Base-by-base conservation (phyloP, 2,113 vertebrate species). In the Halichoeres trimaculatus region DNA sequence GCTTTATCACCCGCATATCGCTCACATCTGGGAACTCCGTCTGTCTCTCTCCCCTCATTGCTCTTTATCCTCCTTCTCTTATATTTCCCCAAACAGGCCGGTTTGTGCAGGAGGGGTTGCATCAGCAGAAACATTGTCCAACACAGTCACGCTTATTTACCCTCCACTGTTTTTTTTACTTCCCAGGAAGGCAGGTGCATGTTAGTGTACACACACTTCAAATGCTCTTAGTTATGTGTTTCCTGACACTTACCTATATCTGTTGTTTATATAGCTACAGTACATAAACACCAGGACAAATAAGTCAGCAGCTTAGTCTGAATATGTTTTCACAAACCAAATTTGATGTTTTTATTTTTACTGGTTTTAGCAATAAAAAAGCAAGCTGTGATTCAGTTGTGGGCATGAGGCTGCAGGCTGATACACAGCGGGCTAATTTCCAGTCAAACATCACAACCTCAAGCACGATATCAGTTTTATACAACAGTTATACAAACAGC, bases 1-100 rank as follows among this genome's bases (percentile, higher is more conserved):
- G 70, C 73, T 93, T 90, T 91, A 91, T 93, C 84, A n/a, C 78
- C 78, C 60, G 75, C 70, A 65, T 71, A 86, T 88, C 87, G 65
- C 30, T 47, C 50, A 68, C 85, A 86, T 82, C 81, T 89, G 85
- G 76, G 70, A 86, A 78, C 24, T 64, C 67, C 67, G 54, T 53
- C 55, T 64, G 64, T 66, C 75, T 62, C 68, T 45, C 51, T n/a
- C 26, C 81, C 72, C 69, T 35, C 1, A 45, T 20, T 63, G 82
- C 36, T 71, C 65, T 53, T 61, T 36, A 59, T 81, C 38, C 34
- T 65, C 59, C 50, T 50, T 43, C 24, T 61, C 55, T 59, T 55
- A 65, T 52, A 35, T 45, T 53, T 7, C 24, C 65, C 8, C 60
- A 73, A 43, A 76, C 64, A 65, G 55, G 75, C 61, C 75, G 5